Evolutionary conservation across 2,113 vertebrate genomes (phyloP).

Genomic region (Anoura caudifer): DNA sequence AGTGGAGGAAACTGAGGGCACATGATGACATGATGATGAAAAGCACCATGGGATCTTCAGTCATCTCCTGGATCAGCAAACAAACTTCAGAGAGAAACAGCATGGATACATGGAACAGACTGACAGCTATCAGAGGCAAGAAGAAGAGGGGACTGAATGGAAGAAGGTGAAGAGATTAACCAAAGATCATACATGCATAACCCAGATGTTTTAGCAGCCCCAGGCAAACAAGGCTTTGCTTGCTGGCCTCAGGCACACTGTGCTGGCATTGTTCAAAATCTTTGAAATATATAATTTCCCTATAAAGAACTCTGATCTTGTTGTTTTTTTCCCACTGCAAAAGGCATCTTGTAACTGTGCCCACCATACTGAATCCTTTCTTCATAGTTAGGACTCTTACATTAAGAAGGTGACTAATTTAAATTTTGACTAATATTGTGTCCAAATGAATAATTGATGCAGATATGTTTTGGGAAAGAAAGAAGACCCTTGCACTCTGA

Average conservation of each 20-base stretch:
- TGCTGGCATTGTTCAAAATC: background rate
- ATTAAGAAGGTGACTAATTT: background rate
- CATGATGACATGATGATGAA: too few species aligned
- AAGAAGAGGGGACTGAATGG: too few species aligned
- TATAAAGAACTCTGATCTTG: background rate
- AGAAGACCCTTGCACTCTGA: background rate
- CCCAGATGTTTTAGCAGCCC: background rate
- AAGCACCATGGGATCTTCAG: too few species aligned
- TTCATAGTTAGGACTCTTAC: background rate
- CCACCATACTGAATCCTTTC: background rate
- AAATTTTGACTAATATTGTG: background rate
- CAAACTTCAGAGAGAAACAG: too few species aligned
- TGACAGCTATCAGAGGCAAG: too few species aligned
- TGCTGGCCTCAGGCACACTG: background rate
- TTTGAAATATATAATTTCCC: background rate
- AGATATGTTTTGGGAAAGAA: background rate
- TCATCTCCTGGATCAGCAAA: too few species aligned
- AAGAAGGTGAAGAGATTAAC: too few species aligned
- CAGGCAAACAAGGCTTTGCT: background rate
- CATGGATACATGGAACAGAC: too few species aligned
- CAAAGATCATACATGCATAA: too few species aligned
- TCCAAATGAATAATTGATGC: background rate
- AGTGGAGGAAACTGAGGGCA: too few species aligned
- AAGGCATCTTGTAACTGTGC: background rate
- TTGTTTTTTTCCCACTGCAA: background rate